These are phyloP conservation scores for Prionailurus viverrinus DNA, from an alignment of 2,113 vertebrate genomes.

Conservation along the genomic window DNA sequence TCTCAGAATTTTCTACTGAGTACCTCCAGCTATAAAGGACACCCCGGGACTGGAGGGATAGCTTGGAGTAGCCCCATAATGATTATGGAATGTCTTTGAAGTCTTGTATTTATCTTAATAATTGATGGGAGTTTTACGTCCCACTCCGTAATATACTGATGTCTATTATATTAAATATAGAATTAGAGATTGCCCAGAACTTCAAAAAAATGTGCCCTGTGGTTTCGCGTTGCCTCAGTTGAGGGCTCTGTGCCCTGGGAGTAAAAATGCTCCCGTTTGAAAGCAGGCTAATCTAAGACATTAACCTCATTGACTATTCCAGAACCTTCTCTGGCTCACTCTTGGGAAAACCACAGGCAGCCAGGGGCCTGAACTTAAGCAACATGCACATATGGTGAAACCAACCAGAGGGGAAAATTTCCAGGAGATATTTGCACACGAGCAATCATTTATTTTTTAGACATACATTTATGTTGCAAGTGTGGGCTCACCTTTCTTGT, in stretches of 20 bases:
- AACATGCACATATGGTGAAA: not conserved
- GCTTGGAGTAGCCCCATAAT: not conserved
- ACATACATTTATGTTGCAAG: not conserved
- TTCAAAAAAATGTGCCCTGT: not conserved
- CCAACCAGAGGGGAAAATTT: not conserved
- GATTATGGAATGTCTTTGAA: not conserved
- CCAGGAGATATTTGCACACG: not conserved
- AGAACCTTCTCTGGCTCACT: not conserved
- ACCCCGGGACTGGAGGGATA: not conserved
- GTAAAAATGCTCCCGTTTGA: not conserved
- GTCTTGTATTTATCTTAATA: not conserved
- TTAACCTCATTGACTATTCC: not conserved
- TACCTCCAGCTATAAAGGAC: not conserved
- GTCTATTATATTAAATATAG: conserved; percentile 2
- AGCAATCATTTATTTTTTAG: not conserved
- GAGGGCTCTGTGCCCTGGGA: not conserved
- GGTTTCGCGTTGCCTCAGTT: not conserved
- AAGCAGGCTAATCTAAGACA: not conserved
- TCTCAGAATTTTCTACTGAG: not conserved
- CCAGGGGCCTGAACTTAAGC: not conserved
- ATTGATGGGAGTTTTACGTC: not conserved
- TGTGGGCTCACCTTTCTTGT: not conserved
- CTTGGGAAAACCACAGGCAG: not conserved
- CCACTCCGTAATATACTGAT: not conserved
- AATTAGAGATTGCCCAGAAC: not conserved